phyloP scores from a whole-genome alignment of 2,113 vertebrate genomes.

The Megaceryle torquata region DNA sequence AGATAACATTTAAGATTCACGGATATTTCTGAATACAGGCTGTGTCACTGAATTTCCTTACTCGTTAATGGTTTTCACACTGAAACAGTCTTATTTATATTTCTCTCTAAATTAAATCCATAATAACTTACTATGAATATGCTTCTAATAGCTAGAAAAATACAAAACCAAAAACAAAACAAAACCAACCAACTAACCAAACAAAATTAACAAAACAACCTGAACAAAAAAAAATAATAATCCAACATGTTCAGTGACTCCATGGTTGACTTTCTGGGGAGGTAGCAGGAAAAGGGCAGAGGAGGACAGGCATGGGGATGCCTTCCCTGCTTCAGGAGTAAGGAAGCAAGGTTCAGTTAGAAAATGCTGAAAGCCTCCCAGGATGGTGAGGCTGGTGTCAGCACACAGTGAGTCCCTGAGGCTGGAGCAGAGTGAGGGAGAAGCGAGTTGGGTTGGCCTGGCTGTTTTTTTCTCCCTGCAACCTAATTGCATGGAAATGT shows the following conservation, averaged over 20 bases:
- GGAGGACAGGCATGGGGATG: neutral
- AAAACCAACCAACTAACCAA: no score
- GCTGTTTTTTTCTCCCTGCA: slow-evolving; percentile 9
- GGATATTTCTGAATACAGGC: neutral
- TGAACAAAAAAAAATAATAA: neutral
- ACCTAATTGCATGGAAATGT: slow-evolving; percentile 24
- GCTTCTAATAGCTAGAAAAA: neutral
- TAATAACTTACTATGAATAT: neutral
- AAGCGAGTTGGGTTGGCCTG: neutral
- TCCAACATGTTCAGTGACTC: neutral
- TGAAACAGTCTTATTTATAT: neutral
- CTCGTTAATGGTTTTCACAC: neutral
- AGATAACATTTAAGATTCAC: neutral
- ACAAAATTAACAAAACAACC: neutral
- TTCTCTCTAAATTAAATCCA: neutral
- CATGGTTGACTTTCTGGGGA: neutral
- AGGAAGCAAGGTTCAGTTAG: neutral
- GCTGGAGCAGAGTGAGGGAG: neutral
- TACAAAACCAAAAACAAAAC: no score
- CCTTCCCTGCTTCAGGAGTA: neutral
- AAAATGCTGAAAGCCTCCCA: neutral
- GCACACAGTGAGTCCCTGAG: neutral
- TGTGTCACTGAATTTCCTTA: neutral
- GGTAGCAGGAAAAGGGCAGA: neutral
- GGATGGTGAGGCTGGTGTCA: neutral